phyloP scores from a whole-genome alignment of 2,888 invertebrate species.

The Agrotis ipsilon region DNA sequence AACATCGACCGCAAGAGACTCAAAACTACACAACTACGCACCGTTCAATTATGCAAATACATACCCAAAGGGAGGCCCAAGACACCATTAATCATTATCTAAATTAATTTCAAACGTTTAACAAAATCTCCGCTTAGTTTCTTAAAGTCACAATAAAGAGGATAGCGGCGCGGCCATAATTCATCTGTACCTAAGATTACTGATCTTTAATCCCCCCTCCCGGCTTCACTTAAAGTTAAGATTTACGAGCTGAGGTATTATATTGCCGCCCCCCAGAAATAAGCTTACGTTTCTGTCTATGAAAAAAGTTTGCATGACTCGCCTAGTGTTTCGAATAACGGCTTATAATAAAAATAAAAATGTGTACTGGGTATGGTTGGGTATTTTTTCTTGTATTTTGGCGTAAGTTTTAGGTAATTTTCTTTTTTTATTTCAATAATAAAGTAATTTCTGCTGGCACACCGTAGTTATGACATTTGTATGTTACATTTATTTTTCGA shows the following conservation, averaged over 20 bases:
- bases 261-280: conserved; percentile 90
- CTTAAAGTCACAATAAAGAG: conserved; percentile 91
- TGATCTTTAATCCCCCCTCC: conserved; percentile 94
- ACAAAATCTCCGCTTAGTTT: conserved; percentile 91
- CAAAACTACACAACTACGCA: conserved; percentile 67
- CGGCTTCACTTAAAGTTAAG: conserved; percentile 93
- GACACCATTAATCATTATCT: conserved; percentile 90
- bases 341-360: conserved; percentile 20
- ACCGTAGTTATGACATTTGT: no score
- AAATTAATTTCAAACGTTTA: conserved; percentile 91
- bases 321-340: conserved; percentile 57
- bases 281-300: conserved; percentile 82
- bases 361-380: background rate
- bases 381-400: background rate
- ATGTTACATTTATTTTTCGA: background rate
- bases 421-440: no score
- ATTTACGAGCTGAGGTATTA: conserved; percentile 93
- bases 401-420: no score
- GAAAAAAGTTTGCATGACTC: conserved; percentile 84
- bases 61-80: conserved; percentile 65
- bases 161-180: conserved; percentile 91
- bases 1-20: conserved; percentile 68
- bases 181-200: conserved; percentile 94
- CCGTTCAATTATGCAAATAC: conserved; percentile 88
- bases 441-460: no score